Evolutionary conservation across 92 coral and sea anemone species (phyloP).

Genomic region (Palythoa heliodiscus): DNA sequence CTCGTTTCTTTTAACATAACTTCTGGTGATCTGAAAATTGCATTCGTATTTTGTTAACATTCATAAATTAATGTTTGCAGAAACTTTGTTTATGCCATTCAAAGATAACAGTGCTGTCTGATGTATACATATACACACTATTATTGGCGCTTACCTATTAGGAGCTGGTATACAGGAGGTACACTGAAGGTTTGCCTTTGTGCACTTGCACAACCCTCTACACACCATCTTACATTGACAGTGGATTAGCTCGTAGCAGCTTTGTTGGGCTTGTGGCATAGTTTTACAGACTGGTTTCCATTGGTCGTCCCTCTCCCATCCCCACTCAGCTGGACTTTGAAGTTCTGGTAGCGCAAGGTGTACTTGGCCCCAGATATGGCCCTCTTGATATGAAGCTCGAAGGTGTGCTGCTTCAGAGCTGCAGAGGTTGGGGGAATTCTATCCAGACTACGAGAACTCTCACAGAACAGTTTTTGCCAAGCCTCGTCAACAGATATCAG

Average conservation of each 20-base stretch:
- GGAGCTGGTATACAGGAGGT: conserved; percentile 43
- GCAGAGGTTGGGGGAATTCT: conserved; percentile 57
- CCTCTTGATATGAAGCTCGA: conserved; percentile 54
- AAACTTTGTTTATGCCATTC: too few species aligned
- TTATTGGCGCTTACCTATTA: too few species aligned
- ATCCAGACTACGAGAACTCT: conserved; percentile 23
- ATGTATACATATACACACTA: too few species aligned
- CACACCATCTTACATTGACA: conserved; percentile 64
- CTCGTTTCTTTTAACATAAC: too few species aligned
- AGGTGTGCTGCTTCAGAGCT: conserved; percentile 51
- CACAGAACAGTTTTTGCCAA: too few species aligned
- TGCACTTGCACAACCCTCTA: conserved; percentile 55
- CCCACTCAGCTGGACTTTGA: conserved; percentile 65
- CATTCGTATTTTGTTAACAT: too few species aligned
- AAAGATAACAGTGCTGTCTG: too few species aligned
- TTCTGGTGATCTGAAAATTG: too few species aligned
- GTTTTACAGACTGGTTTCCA: conserved; percentile 65
- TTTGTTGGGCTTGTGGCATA: conserved; percentile 62
- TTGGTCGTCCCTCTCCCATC: conserved; percentile 45
- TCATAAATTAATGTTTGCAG: too few species aligned
- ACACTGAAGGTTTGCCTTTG: conserved; percentile 50
- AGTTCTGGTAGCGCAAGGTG: conserved; percentile 40
- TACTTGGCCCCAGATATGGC: conserved; percentile 58
- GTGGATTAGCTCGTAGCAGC: conserved; percentile 58
- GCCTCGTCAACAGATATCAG: too few species aligned